phyloP scores from a whole-genome alignment of 2,113 vertebrate species.

The Hypanus sabinus region DNA sequence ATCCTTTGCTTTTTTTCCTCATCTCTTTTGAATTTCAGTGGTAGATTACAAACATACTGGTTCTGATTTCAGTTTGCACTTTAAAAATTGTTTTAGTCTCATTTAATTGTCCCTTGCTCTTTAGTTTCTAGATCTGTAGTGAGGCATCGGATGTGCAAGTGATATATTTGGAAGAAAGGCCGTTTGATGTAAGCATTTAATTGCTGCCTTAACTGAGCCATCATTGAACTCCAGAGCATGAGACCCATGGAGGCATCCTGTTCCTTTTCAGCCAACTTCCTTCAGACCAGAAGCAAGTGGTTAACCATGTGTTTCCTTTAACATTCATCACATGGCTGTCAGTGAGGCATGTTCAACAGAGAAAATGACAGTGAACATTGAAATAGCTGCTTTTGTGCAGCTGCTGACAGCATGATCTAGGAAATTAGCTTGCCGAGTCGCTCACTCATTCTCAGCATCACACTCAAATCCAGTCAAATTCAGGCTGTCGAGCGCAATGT shows the following conservation, averaged over 20 bases:
- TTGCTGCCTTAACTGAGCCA: no score
- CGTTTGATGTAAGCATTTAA: neutral
- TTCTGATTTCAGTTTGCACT: neutral
- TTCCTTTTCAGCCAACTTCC: neutral
- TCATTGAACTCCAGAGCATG: neutral
- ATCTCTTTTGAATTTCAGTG: neutral
- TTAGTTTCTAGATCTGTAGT: neutral
- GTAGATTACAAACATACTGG: neutral
- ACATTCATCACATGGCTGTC: slow-evolving; percentile 7
- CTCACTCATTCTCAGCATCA: neutral
- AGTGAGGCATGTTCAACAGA: neutral
- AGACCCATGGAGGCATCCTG: neutral
- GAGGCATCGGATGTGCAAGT: neutral
- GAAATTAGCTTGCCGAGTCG: slow-evolving; percentile 10
- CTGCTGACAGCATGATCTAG: slow-evolving; percentile 8
- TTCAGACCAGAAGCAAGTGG: slow-evolving; percentile 20
- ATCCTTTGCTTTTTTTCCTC: neutral
- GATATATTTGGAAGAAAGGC: neutral
- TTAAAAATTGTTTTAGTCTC: neutral
- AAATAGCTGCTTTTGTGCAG: slow-evolving; percentile 4
- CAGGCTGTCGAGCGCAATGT: neutral
- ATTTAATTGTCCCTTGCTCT: neutral
- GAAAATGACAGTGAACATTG: neutral
- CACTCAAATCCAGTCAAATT: neutral
- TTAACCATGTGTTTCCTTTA: slow-evolving; percentile 30